Evolutionary conservation across 2,888 invertebrate genomes (phyloP), one percentile per base, ranked within the genome.

Genomic region (Sminthurides aquaticus): DNA sequence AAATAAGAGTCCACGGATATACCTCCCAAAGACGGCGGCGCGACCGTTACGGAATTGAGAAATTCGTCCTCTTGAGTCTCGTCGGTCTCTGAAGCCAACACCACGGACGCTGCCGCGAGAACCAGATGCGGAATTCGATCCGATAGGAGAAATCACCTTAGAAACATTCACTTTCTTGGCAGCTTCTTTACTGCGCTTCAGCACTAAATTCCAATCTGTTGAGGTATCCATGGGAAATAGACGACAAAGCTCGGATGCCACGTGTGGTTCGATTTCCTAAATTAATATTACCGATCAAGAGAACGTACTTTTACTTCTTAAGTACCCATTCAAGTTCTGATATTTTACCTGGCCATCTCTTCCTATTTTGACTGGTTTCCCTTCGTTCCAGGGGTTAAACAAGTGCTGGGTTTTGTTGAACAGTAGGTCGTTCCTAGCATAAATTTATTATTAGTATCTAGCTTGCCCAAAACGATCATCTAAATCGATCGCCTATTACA

Each of bases 311-410:
- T 15, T 18, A 43, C 48, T 18, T 11, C 48, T 43, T 43, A 43
- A 43, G 18, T 15, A 43, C 11, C n/a, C n/a, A n/a, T n/a, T n/a
- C n/a, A n/a, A n/a, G n/a, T 15, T 22, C 3, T 58, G 5, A 34
- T n/a, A 25, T n/a, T 26, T n/a, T 52, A 82, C 82, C 79, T 84
- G 83, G 66, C 98, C 98, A 82, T 98, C 98, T 69, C 98, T 84
- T n/a, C 96, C 98, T 76, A 98, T 97, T 83, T 98, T 98, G 0
- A 98, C 97, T 65, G 96, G 95, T 80, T 96, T 96, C 56, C 94
- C 92, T 78, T 97, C 96, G 82, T 98, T 98, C 95, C 96, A 98
- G 3, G 93, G 89, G 81, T 98, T 98, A 77, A 92, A 93, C 67
- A 98, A 81, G 79, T 97, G 95, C 75, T 90, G 85, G 1, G 95